Evolutionary conservation across 2,888 invertebrate genomes (phyloP).

Genomic region (Limenitis camilla): DNA sequence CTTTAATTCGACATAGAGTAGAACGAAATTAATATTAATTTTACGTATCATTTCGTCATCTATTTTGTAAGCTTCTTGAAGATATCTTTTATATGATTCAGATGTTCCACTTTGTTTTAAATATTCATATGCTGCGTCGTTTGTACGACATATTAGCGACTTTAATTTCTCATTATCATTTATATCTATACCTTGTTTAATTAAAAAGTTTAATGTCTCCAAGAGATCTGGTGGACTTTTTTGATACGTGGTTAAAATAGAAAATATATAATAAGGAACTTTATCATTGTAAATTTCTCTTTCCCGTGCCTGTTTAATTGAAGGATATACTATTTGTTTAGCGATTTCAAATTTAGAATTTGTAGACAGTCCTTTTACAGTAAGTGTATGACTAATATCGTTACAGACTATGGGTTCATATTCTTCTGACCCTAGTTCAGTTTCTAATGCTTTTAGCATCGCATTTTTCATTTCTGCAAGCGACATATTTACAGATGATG

Average conservation of each 20-base stretch:
- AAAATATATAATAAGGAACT: constrained; percentile 31
- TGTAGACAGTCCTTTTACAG: constrained; percentile 62
- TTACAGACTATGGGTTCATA: constrained; percentile 22
- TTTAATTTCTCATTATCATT: constrained; percentile 21
- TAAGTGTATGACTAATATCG: constrained; percentile 44
- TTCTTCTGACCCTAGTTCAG: constrained; percentile 30
- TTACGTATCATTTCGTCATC: constrained; percentile 27
- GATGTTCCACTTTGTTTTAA: constrained; percentile 25
- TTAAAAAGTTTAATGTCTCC: constrained; percentile 31
- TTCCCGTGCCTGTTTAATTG: constrained; percentile 35
- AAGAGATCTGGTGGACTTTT: constrained; percentile 39
- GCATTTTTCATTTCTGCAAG: constrained; percentile 66
- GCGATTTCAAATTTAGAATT: constrained; percentile 68
- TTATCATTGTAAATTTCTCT: constrained; percentile 18
- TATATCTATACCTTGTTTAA: constrained; percentile 30
- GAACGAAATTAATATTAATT: constrained; percentile 56
- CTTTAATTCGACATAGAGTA: constrained; percentile 59
- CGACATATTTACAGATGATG: constrained; percentile 48
- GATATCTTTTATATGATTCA: constrained; percentile 42
- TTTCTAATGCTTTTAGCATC: constrained; percentile 50
- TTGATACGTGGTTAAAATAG: constrained; percentile 44
- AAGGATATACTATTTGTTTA: constrained; percentile 70
- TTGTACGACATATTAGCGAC: constrained; percentile 30
- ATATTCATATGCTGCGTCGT: constrained; percentile 34
- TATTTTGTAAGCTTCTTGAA: constrained; percentile 39